Evolutionary conservation across 2,113 vertebrate species (phyloP), one percentile per base, ranked within the genome.

Genomic region (Amphilophus citrinellus): DNA sequence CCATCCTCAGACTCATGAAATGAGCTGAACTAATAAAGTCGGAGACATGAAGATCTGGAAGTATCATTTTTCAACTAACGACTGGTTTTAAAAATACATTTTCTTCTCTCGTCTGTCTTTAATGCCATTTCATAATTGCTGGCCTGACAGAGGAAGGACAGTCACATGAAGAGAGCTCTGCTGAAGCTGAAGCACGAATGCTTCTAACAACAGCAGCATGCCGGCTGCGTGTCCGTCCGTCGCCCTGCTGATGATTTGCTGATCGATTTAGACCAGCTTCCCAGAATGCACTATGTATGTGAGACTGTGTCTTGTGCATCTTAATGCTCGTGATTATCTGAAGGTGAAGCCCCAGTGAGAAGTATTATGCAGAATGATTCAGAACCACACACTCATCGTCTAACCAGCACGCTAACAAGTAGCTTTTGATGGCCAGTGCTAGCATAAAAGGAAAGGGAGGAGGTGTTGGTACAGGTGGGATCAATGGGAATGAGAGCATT

Each of bases 261-360:
- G 86, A 73, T 77, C 60, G 66, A 10, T 63, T 76, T n/a, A 3
- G 68, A 63, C 63, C 68, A 3, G 60, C 65, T 83, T 65, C 65
- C 61, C 44, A 4, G 10, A 24, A 2, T 47, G 82, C 56, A 50
- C 47, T 30, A 0, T 68, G 63, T 90, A 89, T 91, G 86, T 90
- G 88, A 88, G 27, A 35, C 66, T 61, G 63, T 65, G 71, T 89
- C 65, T 62, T 9, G 47, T 76, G 89, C 83, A 89, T 91, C 60
- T 71, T 79, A 90, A 88, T 89, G 89, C 79, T 59, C 9, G 20
- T 18, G 68, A 76, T 79, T 77, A 85, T 59, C n/a, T 53, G 24
- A 84, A 73, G 81, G 56, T 44, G 75, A 79, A 76, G 50, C 44
- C 87, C 76, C 39, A 80, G 68, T 37, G 83, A 87, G 88, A 77